Conservation (phyloP, 2,797 vertebrate genomes). For the Adelosebastes latens region DNA sequence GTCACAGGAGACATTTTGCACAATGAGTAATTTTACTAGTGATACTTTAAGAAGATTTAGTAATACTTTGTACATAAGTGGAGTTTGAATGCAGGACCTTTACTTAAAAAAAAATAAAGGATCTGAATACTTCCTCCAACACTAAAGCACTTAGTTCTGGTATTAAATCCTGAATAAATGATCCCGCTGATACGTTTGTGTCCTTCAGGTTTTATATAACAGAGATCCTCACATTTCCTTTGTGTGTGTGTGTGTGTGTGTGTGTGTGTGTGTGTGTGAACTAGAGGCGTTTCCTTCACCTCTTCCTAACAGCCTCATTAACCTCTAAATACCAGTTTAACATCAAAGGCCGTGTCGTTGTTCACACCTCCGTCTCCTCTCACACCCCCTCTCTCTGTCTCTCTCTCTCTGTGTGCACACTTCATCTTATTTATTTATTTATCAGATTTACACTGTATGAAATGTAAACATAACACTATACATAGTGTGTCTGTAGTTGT, state of each 20-base stretch:
- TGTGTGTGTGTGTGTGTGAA: conserved; percentile 5
- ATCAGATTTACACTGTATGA: rapidly evolving
- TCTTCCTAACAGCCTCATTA: conserved; percentile 79
- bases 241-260: conserved; percentile 2
- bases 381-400: neutral
- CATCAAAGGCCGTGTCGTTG: conserved; percentile 72
- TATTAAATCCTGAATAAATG: neutral
- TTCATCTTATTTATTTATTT: neutral
- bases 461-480: rapidly evolving
- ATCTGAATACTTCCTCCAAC: neutral
- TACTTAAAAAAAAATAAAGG: neutral
- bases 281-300: conserved; percentile 56
- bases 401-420: neutral
- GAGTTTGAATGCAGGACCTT: neutral
- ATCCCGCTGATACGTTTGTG: neutral
- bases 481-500: neutral
- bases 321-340: conserved; percentile 75
- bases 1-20: neutral
- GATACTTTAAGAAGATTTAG: neutral
- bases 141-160: no score
- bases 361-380: conserved; percentile 62
- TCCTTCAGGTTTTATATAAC: neutral
- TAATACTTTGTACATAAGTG: neutral
- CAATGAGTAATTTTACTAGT: neutral
- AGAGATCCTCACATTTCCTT: neutral